These are phyloP conservation scores for Sycophila texana DNA, from an alignment of 2,888 invertebrate species.

Conservation along the genomic window DNA sequence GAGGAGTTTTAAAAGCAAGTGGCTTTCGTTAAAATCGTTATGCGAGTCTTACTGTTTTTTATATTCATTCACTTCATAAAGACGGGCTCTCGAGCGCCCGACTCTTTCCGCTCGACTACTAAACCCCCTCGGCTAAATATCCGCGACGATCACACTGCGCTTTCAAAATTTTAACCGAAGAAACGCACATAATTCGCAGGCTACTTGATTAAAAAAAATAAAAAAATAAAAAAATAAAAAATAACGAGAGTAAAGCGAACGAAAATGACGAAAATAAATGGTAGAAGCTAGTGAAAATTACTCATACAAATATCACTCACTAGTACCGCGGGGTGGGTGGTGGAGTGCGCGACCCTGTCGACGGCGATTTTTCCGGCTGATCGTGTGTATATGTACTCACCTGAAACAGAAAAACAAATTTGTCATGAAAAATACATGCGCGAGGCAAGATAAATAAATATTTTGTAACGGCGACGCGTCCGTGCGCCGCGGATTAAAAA, in stretches of 20 bases:
- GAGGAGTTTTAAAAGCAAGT: slow-evolving; percentile 48
- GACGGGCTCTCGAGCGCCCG: slow-evolving; percentile 22
- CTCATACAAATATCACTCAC: slow-evolving; percentile 36
- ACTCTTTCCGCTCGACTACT: background rate
- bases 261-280: slow-evolving; percentile 11
- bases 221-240: too few species aligned
- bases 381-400: slow-evolving; percentile 42
- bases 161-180: slow-evolving; percentile 12
- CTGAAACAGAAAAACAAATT: slow-evolving; percentile 54
- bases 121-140: background rate
- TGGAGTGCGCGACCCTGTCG: background rate
- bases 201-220: too few species aligned
- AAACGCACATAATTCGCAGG: too few species aligned
- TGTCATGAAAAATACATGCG: slow-evolving; percentile 46
- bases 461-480: slow-evolving; percentile 31
- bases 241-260: background rate
- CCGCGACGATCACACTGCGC: slow-evolving; percentile 7
- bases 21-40: slow-evolving; percentile 51
- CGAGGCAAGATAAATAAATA: slow-evolving; percentile 49
- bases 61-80: slow-evolving; percentile 53
- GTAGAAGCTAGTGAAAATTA: background rate
- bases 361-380: slow-evolving; percentile 1
- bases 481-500: slow-evolving; percentile 48
- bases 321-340: background rate
- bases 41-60: slow-evolving; percentile 41